A percentile compares a stretch with the other conserved stretches of the same genome.
Conservation (phyloP, 2,888 invertebrate genomes). For the Liposcelis brunnea region DNA sequence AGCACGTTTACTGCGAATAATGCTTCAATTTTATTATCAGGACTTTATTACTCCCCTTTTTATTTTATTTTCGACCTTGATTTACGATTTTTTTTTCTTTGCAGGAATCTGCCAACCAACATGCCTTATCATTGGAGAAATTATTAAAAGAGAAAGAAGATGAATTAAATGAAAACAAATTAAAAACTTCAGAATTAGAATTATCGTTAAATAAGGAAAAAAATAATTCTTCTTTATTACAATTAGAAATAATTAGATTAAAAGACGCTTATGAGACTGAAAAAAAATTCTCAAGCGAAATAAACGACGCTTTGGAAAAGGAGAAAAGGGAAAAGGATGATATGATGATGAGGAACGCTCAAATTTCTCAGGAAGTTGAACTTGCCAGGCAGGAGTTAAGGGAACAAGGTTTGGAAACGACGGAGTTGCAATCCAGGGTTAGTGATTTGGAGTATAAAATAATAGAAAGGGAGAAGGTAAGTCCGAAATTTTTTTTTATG, state of each 20-base stretch:
- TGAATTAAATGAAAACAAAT: slow-evolving; percentile 9
- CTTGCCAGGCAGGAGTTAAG: slow-evolving; percentile 54
- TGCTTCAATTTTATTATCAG: neutral
- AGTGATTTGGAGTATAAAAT: slow-evolving; percentile 34
- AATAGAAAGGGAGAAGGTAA: slow-evolving; percentile 32
- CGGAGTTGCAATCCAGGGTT: slow-evolving; percentile 39
- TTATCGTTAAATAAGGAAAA: neutral
- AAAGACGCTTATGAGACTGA: slow-evolving; percentile 12
- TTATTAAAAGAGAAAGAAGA: slow-evolving; percentile 5
- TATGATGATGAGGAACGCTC: slow-evolving; percentile 57
- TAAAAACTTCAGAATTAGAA: neutral
- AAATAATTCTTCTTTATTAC: slow-evolving; percentile 5
- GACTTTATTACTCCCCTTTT: neutral
- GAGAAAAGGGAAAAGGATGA: slow-evolving; percentile 61
- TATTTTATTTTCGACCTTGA: slow-evolving; percentile 7
- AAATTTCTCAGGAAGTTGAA: slow-evolving; percentile 65
- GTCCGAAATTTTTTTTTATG: neutral
- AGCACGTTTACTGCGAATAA: too few species aligned
- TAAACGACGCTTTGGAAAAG: slow-evolving; percentile 20
- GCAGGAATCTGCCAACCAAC: neutral
- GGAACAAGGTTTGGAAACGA: slow-evolving; percentile 45
- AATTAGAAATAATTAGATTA: slow-evolving; percentile 12
- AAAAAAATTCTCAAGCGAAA: neutral
- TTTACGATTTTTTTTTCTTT: slow-evolving; percentile 7
- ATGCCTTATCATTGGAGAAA: slow-evolving; percentile 11